A percentile compares a stretch with the other conserved stretches of the same genome.
phyloP scores from a whole-genome alignment of 1,140 invertebrate species.

The Oncopodura yosiiana region DNA sequence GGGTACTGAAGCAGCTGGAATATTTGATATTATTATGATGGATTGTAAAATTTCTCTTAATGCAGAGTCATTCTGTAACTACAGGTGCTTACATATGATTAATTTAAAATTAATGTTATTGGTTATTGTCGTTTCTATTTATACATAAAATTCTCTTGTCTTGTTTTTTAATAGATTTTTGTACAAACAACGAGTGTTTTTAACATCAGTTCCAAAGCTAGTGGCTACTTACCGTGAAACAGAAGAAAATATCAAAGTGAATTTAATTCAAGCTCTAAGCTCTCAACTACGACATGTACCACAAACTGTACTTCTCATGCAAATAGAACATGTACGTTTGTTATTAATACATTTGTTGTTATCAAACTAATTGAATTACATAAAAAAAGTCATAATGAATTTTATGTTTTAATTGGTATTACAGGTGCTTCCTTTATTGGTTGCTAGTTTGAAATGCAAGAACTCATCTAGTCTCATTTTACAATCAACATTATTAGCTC shows the following conservation, averaged over 20 bases:
- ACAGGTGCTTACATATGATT: conserved; percentile 17
- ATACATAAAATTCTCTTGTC: background rate
- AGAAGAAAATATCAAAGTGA: conserved; percentile 1
- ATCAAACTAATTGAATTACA: conserved; percentile 21
- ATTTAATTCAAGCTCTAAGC: conserved; percentile 30
- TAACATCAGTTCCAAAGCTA: conserved; percentile 23
- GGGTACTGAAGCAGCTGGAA: conserved; percentile 5
- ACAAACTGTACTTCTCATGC: conserved; percentile 20
- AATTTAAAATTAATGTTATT: background rate
- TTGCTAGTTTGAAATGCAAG: conserved; percentile 49
- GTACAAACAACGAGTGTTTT: conserved; percentile 33
- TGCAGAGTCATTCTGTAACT: conserved; percentile 18
- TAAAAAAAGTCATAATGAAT: background rate
- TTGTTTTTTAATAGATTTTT: conserved; percentile 22
- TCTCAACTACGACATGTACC: conserved; percentile 31
- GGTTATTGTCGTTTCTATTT: background rate
- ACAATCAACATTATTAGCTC: conserved; percentile 48
- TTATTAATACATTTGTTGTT: conserved; percentile 8
- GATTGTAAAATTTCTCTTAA: conserved; percentile 22
- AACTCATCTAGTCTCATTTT: conserved; percentile 48
- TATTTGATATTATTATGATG: conserved; percentile 16
- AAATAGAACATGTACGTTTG: conserved; percentile 27
- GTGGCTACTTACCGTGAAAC: conserved; percentile 12
- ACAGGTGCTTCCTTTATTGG: conserved; percentile 55
- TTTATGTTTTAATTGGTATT: conserved; percentile 35